phyloP scores from a whole-genome alignment of 2,888 invertebrate species.

The Diarsia mendica region DNA sequence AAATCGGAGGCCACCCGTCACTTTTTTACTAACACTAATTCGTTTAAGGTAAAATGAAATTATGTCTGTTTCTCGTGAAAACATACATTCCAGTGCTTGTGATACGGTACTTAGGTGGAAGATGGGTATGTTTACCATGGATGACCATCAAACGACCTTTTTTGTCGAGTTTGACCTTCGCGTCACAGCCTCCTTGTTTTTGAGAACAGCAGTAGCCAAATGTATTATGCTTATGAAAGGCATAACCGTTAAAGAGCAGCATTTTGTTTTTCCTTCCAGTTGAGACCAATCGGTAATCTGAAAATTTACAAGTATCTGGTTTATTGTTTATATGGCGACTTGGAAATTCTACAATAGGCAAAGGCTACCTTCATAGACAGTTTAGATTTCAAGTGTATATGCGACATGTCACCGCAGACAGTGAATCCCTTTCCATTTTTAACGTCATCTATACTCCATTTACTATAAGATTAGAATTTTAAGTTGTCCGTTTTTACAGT shows the following conservation, averaged over 20 bases:
- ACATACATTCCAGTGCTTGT: slow-evolving; percentile 11
- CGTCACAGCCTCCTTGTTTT: slow-evolving; percentile 21
- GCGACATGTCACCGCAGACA: too few species aligned
- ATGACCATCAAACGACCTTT: slow-evolving; percentile 1
- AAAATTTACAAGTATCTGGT: background rate
- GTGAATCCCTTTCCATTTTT: background rate
- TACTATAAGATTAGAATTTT: too few species aligned
- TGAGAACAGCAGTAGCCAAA: slow-evolving; percentile 20
- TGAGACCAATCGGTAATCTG: slow-evolving; percentile 25
- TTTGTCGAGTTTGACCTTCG: slow-evolving; percentile 8
- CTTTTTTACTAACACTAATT: too few species aligned
- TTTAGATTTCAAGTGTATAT: too few species aligned
- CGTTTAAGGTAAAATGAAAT: background rate
- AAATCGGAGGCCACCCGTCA: too few species aligned
- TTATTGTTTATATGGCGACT: background rate
- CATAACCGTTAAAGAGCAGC: slow-evolving; percentile 14
- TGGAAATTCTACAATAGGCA: background rate
- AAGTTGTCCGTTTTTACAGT: too few species aligned
- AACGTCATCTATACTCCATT: too few species aligned
- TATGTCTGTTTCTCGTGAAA: background rate
- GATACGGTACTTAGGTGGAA: slow-evolving; percentile 13
- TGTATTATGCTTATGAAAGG: slow-evolving; percentile 1
- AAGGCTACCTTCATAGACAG: background rate
- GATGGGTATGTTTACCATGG: slow-evolving; percentile 6
- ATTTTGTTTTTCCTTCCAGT: slow-evolving; percentile 6